Evolutionary conservation across 2,888 invertebrate genomes (phyloP).

Genomic region (Crocallis elinguaria): DNA sequence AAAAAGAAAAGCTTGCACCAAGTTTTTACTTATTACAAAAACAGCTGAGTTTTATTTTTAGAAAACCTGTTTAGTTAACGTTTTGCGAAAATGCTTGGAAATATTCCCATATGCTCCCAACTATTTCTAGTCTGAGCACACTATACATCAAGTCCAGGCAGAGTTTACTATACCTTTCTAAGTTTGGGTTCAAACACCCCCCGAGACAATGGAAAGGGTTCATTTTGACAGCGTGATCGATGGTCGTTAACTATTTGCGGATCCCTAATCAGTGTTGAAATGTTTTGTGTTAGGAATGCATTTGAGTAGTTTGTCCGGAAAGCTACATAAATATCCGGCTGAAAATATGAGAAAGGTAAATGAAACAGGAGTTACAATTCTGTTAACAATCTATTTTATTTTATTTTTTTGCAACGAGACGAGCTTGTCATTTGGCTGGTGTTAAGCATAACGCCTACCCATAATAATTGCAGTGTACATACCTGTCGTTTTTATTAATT

Average conservation of each 20-base stretch:
- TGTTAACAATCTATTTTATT: too few relatives aligned
- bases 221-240: slow-evolving; percentile 44
- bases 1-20: too few relatives aligned
- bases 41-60: too few relatives aligned
- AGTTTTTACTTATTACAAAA: too few relatives aligned
- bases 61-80: too few relatives aligned
- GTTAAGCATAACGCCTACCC: too few relatives aligned
- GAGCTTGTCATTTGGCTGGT: too few relatives aligned
- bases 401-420: too few relatives aligned
- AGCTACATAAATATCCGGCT: neutral
- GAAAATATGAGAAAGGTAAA: too few relatives aligned
- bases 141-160: slow-evolving; percentile 39
- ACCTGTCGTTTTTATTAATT: too few relatives aligned
- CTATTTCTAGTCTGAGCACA: slow-evolving; percentile 21
- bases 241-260: slow-evolving; percentile 41
- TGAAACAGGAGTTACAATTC: too few relatives aligned
- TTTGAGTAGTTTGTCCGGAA: slow-evolving; percentile 7
- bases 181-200: slow-evolving; percentile 37
- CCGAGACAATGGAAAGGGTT: slow-evolving; percentile 44
- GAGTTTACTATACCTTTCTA: slow-evolving; percentile 35
- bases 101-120: neutral
- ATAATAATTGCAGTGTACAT: too few relatives aligned
- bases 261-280: slow-evolving; percentile 42
- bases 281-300: slow-evolving; percentile 16
- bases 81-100: neutral